phyloP scores from a whole-genome alignment of 2,797 vertebrate species.

The Molossus alvarezi region DNA sequence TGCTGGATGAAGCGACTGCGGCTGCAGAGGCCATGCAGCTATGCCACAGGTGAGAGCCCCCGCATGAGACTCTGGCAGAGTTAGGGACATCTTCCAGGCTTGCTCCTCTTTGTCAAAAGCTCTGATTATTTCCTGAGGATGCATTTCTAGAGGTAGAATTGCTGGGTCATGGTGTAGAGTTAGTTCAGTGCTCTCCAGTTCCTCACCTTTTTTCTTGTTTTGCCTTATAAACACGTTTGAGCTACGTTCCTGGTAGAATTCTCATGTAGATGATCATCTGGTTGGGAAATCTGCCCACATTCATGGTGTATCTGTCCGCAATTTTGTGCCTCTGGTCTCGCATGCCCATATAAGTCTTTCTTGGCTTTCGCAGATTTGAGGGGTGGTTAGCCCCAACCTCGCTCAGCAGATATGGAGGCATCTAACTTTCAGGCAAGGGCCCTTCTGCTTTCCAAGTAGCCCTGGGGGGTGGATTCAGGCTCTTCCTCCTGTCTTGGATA shows the following conservation, averaged over 20 bases:
- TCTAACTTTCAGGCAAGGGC: background rate
- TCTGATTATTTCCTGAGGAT: constrained; percentile 47
- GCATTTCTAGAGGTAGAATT: constrained; percentile 22
- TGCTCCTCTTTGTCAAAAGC: background rate
- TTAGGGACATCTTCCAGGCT: background rate
- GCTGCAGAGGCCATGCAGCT: constrained; percentile 99
- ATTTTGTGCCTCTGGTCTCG: background rate
- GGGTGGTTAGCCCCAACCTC: background rate
- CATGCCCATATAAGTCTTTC: background rate
- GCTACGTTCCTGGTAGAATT: constrained; percentile 19
- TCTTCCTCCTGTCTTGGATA: background rate
- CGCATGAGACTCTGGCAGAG: background rate
- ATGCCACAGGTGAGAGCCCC: constrained; percentile 94
- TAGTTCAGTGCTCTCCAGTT: background rate
- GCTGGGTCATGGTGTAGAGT: background rate
- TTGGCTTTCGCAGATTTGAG: background rate
- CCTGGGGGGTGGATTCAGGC: background rate
- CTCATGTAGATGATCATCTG: background rate
- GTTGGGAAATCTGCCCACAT: background rate
- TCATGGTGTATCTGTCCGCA: background rate
- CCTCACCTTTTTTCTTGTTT: background rate
- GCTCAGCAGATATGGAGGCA: background rate
- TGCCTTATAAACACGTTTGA: background rate
- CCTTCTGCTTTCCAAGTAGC: background rate
- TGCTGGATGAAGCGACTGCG: constrained; percentile 98